phyloP scores from a whole-genome alignment of 2,113 vertebrate species.

The Malurus cyaneus region DNA sequence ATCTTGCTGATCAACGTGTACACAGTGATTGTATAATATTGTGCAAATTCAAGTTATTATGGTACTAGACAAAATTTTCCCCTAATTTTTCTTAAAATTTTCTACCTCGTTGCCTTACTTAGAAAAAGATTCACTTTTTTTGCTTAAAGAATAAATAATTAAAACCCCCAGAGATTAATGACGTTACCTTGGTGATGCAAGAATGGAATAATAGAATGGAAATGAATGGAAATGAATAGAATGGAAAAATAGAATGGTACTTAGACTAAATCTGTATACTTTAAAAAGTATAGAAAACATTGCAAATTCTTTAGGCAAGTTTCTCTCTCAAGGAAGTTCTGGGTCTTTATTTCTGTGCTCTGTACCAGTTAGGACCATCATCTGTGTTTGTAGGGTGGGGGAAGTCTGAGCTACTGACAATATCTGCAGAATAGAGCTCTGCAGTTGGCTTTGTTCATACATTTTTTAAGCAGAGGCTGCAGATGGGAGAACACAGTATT shows the following conservation, averaged over 20 bases:
- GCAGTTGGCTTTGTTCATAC: not conserved
- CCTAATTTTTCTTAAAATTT: not conserved
- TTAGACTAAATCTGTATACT: not conserved
- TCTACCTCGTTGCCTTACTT: not conserved
- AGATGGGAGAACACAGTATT: not conserved
- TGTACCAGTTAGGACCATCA: not conserved
- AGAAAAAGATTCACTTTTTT: not conserved
- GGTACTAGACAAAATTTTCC: not conserved
- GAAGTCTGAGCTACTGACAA: not conserved
- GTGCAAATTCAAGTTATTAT: not conserved
- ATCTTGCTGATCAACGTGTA: not conserved
- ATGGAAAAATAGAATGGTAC: not conserved
- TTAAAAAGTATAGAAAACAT: not conserved
- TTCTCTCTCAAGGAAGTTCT: not conserved
- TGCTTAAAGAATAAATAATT: too few relatives aligned
- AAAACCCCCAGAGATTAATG: too few relatives aligned
- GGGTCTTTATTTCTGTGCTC: not conserved
- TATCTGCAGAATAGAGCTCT: not conserved
- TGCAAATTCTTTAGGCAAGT: not conserved
- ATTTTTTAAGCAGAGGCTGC: not conserved
- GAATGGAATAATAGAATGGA: too few relatives aligned
- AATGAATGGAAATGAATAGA: too few relatives aligned
- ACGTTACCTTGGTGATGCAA: not conserved
- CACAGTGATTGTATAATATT: not conserved
- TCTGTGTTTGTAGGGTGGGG: not conserved